Conservation (phyloP, 2,888 invertebrate species). For the Carpatolechia fugitivella region DNA sequence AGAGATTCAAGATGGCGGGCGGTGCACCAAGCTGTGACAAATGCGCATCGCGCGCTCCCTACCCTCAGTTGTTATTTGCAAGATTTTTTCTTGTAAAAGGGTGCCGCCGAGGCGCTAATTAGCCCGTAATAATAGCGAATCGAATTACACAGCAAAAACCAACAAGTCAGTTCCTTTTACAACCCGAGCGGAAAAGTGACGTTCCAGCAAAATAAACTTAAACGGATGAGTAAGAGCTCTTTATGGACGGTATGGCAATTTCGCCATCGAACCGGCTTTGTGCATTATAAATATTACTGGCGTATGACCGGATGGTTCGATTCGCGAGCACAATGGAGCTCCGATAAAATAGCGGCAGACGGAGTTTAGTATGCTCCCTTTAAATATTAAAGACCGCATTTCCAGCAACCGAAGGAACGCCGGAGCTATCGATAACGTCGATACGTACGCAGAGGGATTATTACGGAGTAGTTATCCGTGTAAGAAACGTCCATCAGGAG, state of each 20-base stretch:
- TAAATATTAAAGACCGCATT: conserved; percentile 10
- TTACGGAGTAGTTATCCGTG: conserved; percentile 54
- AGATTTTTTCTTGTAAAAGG: conserved; percentile 29
- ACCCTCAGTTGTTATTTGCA: conserved; percentile 17
- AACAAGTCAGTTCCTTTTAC: conserved; percentile 13
- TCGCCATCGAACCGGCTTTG: conserved; percentile 19
- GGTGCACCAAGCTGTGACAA: conserved; percentile 52
- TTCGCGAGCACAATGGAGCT: conserved; percentile 29
- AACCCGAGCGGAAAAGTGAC: not conserved
- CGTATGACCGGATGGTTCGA: conserved; percentile 15
- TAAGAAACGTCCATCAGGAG: conserved; percentile 73
- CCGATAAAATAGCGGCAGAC: conserved; percentile 29
- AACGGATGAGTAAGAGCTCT: conserved; percentile 10
- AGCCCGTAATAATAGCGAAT: conserved; percentile 28
- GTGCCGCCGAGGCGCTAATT: conserved; percentile 27
- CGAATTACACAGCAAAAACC: conserved; percentile 25
- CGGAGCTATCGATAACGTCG: conserved; percentile 21
- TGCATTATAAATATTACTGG: conserved; percentile 18
- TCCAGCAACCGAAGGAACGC: conserved; percentile 7
- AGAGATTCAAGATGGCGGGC: conserved; percentile 56
- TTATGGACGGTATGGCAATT: conserved; percentile 18
- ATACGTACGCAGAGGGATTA: conserved; percentile 38
- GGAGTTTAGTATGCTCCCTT: conserved; percentile 16
- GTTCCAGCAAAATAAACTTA: not conserved
- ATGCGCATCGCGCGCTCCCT: conserved; percentile 45